Percentiles rank a stretch among this genome's conserved stretches.
Evolutionary conservation across 2,797 vertebrate genomes (phyloP).

Genomic region (Avahi laniger): DNA sequence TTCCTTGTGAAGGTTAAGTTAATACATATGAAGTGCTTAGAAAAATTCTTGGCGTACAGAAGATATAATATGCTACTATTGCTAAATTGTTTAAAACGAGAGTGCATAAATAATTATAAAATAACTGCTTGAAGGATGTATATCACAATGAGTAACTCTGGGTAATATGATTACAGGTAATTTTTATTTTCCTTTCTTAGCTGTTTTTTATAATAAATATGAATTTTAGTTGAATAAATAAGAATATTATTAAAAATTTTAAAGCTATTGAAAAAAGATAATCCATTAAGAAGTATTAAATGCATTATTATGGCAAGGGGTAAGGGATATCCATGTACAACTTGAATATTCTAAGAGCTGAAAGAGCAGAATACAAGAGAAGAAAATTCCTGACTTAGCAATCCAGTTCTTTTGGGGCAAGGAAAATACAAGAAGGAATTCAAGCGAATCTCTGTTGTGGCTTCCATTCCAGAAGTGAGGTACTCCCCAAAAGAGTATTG

Average conservation of each 20-base stretch:
- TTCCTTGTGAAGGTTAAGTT: background rate
- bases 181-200: constrained; percentile 9
- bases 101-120: constrained; percentile 13
- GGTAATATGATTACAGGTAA: background rate
- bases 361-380: background rate
- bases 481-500: background rate
- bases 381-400: constrained; percentile 4
- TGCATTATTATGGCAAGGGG: background rate
- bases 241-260: background rate
- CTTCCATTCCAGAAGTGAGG: background rate
- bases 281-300: background rate
- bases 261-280: constrained; percentile 22
- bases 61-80: background rate
- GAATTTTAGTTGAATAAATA: constrained; percentile 29
- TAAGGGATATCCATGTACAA: background rate
- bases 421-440: background rate
- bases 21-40: background rate
- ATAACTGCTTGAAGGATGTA: background rate
- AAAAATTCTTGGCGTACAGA: background rate
- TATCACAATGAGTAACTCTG: background rate
- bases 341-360: constrained; percentile 11
- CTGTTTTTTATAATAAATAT: background rate
- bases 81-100: background rate
- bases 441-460: background rate
- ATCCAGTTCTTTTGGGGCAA: background rate